Evolutionary conservation across 2,888 invertebrate genomes (phyloP), one percentile per base, ranked within the genome.

Genomic region (Vesta saturnalis): DNA sequence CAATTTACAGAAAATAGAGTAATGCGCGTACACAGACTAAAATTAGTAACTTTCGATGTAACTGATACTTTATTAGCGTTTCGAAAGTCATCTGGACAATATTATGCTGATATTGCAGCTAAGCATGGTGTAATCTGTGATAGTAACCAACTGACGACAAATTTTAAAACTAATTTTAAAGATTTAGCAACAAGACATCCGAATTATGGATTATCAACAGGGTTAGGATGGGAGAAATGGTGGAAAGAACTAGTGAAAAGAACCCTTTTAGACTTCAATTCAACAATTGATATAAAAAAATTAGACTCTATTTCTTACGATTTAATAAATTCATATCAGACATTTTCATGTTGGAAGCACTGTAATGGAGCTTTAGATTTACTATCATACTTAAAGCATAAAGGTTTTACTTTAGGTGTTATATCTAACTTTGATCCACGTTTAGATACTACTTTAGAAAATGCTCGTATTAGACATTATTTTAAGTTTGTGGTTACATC

Each of bases 341-440:
- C 92, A 0, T 84, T 87, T 0, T 87, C 88, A 64, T 92, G 92
- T 78, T 97, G 96, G 95, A 86, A 89, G 77, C 85, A 89, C 23
- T 88, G 89, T 73, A 86, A 90, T 54, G 93, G 93, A 14, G 87
- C 89, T 18, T 79, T 87, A 8, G 88, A 89, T 64, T 83, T 94
- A n/a, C 84, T 95, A 0, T 83, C 88, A 19, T 86, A 87, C 69
- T 82, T 95, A 5, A 85, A 83, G 69, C 80, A 81, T 10, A 84
- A 82, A 61, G 82, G 83, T 19, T 77, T 88, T 12, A 76, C 81
- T 10, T 74, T 95, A 49, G 96, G 95, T 1, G 89, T 95, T 0
- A 90, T 97, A 73, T 95, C 96, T 4, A 97, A 97, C 84, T 95
- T 92, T 84, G 97, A 97, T 85, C 92, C 94, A 23, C 87, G 96